Evolutionary conservation across 23 tunicate species (phyloP).

Genomic region (Styela clava): DNA sequence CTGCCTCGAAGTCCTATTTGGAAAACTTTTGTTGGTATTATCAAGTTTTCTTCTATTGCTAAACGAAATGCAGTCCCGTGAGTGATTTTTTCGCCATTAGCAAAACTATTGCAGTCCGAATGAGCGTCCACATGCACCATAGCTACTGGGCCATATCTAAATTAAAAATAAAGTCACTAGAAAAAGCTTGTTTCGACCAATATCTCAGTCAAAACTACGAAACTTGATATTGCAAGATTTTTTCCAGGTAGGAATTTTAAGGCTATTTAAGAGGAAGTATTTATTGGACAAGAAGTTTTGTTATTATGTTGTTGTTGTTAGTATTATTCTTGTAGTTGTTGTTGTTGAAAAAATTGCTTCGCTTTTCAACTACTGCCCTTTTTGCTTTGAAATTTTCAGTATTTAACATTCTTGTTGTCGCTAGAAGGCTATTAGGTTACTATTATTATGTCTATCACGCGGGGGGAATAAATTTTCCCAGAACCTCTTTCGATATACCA

Average conservation of each 20-base stretch:
- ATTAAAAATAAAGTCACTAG: not conserved
- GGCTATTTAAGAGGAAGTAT: not conserved
- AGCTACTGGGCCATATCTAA: slow-evolving; percentile 79
- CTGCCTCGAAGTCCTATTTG: slow-evolving; percentile 65
- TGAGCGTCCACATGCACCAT: slow-evolving; percentile 84
- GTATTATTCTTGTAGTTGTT: too few relatives aligned
- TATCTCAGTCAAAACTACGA: not conserved
- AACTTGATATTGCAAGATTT: not conserved
- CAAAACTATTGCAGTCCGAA: slow-evolving; percentile 45
- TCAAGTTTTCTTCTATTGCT: slow-evolving; percentile 54
- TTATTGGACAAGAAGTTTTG: too few relatives aligned
- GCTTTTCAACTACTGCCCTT: too few relatives aligned
- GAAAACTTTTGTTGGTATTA: slow-evolving; percentile 45
- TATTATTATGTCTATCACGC: not conserved
- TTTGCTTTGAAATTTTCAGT: too few relatives aligned
- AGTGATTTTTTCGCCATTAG: slow-evolving; percentile 65
- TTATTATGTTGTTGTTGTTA: too few relatives aligned
- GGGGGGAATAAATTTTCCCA: not conserved
- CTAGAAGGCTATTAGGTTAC: too few relatives aligned
- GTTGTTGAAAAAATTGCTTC: too few relatives aligned
- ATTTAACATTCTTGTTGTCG: too few relatives aligned
- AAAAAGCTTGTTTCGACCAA: not conserved
- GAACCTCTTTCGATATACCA: not conserved
- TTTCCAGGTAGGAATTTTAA: not conserved
- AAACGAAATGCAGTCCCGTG: slow-evolving; percentile 67